These are phyloP conservation scores for Coenonympha arcania DNA, from an alignment of 2,888 invertebrate species.

Conservation along the genomic window DNA sequence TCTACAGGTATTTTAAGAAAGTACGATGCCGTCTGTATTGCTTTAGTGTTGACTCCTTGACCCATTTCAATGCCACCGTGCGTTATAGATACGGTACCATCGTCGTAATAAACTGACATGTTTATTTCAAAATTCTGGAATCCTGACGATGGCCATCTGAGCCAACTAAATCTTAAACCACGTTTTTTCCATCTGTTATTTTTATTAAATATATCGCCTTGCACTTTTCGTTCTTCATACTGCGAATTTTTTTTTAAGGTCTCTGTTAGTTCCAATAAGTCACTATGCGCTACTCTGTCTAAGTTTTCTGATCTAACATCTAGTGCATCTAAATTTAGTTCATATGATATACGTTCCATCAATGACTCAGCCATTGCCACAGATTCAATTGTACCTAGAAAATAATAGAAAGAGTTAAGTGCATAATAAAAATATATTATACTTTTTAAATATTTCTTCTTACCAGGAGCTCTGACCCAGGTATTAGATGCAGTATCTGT, in stretches of 20 bases:
- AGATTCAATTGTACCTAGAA: slow-evolving; percentile 78
- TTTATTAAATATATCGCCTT: slow-evolving; percentile 75
- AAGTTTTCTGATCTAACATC: slow-evolving; percentile 60
- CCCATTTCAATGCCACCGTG: slow-evolving; percentile 81
- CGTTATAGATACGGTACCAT: slow-evolving; percentile 78
- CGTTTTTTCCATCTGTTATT: slow-evolving; percentile 85
- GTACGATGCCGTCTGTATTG: slow-evolving; percentile 80
- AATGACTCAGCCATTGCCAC: slow-evolving; percentile 76
- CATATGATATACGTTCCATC: slow-evolving; percentile 78
- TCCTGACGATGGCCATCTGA: slow-evolving; percentile 76
- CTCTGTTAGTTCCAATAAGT: slow-evolving; percentile 51
- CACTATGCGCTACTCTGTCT: slow-evolving; percentile 56
- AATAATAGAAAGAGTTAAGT: too few species aligned
- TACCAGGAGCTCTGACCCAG: slow-evolving; percentile 1
- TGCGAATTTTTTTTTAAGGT: slow-evolving; percentile 56
- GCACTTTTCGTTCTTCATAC: slow-evolving; percentile 59
- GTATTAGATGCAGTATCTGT: slow-evolving; percentile 4
- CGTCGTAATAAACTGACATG: slow-evolving; percentile 79
- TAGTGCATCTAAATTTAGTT: slow-evolving; percentile 71
- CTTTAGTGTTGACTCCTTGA: slow-evolving; percentile 85
- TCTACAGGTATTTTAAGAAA: slow-evolving; percentile 77
- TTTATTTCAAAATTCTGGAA: slow-evolving; percentile 72
- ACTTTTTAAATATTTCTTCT: not conserved
- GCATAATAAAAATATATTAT: not conserved
- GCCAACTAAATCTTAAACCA: slow-evolving; percentile 79